Percentiles rank a stretch among this genome's conserved stretches.
Conservation (phyloP, 1,140 invertebrate species). For the Riptortus pedestris region DNA sequence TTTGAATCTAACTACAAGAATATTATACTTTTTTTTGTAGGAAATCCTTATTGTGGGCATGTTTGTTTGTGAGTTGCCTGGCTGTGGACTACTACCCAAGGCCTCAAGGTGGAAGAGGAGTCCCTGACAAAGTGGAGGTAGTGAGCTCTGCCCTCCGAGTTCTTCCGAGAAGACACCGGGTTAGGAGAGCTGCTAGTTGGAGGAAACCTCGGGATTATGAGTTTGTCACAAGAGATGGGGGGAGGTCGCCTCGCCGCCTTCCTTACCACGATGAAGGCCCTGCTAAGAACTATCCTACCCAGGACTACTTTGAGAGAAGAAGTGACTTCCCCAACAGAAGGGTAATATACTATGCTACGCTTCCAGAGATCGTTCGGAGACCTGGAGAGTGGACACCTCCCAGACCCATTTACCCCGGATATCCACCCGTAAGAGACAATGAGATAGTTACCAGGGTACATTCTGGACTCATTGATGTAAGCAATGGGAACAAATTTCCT, state of each 20-base stretch:
- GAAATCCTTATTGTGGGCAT: background rate
- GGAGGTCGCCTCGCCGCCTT: slow-evolving; percentile 3
- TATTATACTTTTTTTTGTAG: background rate
- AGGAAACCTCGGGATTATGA: slow-evolving; percentile 23
- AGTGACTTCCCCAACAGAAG: slow-evolving; percentile 31
- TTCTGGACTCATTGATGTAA: slow-evolving; percentile 25
- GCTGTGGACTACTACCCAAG: background rate
- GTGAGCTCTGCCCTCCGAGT: slow-evolving; percentile 20
- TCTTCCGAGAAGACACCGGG: slow-evolving; percentile 9
- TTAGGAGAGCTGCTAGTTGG: slow-evolving; percentile 7
- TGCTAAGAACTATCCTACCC: slow-evolving; percentile 1
- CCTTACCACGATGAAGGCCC: slow-evolving; percentile 15
- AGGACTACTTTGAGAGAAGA: slow-evolving; percentile 9
- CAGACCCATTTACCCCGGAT: slow-evolving; percentile 6
- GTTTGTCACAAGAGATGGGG: slow-evolving; percentile 22
- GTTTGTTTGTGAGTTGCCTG: background rate
- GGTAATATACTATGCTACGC: slow-evolving; percentile 42
- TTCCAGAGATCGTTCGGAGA: slow-evolving; percentile 40
- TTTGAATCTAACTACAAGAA: too few species aligned
- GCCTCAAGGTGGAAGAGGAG: background rate
- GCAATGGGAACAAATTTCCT: background rate
- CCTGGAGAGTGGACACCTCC: slow-evolving; percentile 34
- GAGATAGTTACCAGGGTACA: slow-evolving; percentile 26
- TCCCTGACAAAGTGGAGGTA: slow-evolving; percentile 13
- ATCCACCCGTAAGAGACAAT: slow-evolving; percentile 19